Base-by-base conservation (phyloP, 2,797 vertebrate species). In the Crax fasciolata region DNA sequence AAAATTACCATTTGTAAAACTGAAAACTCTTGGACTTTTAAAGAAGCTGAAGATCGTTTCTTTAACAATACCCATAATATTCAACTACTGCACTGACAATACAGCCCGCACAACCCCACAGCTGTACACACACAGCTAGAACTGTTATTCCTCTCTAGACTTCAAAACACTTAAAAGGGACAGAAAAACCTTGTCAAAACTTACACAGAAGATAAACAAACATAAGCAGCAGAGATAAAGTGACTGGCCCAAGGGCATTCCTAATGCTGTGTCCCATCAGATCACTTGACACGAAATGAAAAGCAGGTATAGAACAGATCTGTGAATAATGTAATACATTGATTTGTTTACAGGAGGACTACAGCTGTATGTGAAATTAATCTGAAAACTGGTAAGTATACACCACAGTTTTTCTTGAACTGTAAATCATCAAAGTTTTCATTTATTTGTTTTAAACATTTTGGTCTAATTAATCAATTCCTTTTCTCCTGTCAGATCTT, bases 201-300 rank as follows among this genome's bases (percentile, higher is more conserved):
- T 63, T 83, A 82, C 84, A 81, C 10, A 48, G 32, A 88, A 90
- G 85, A 77, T 75, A 96, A 96, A 93, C 93, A 96, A 96, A 93
- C 93, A 93, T 72, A 82, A 79, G 62, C 82, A 83, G 49, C 21
- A 84, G 71, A 93, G 81, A 87, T 88, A 87, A 89, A 84, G 77
- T 49, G 51, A 54, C 54, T 89, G 70, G 63, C 92, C 90, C 92
- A 91, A 83, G 93, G 93, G 83, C 89, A 88, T 90, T 77, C 21
- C 32, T 88, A 78, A 58, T 24, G 63, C 52, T 75, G 71, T 18
- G 43, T 84, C 48, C 57, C 48, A 83, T 78, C 80, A 94, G 85
- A 89, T 74, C 92, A 46, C 79, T 85, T 89, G 87, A 92, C 81
- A 87, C n/a, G 87, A 91, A 94, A 94, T 77, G 87, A 91, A 95